Percentiles rank a stretch among this genome's conserved stretches.
These are phyloP conservation scores for Lophius americanus DNA, from an alignment of 2,797 vertebrate species.

Conservation along the genomic window DNA sequence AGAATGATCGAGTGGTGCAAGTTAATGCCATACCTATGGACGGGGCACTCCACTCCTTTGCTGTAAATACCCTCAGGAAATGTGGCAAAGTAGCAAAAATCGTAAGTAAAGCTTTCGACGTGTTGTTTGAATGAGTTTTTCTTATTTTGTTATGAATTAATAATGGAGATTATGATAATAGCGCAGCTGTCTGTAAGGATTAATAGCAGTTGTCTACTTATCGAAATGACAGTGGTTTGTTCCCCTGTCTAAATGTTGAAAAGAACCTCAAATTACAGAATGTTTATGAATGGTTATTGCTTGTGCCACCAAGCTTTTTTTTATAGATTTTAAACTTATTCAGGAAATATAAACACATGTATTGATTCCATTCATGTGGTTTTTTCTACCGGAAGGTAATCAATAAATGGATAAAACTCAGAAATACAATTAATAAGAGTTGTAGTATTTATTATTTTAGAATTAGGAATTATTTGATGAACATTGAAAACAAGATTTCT, in stretches of 20 bases:
- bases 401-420: not conserved
- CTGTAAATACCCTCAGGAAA: slow-evolving; percentile 94
- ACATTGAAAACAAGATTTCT: not conserved
- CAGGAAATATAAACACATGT: not conserved
- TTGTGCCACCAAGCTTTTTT: no score
- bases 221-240: no score
- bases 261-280: no score
- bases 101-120: slow-evolving; percentile 80
- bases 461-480: no score
- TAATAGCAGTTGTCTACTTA: no score
- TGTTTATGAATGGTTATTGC: no score
- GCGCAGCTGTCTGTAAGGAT: no score
- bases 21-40: slow-evolving; percentile 94
- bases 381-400: no score
- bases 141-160: not conserved
- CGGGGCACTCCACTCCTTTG: slow-evolving; percentile 90
- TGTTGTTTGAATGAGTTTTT: no score
- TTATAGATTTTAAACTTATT: not conserved
- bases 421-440: not conserved
- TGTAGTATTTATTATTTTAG: no score
- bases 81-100: slow-evolving; percentile 96
- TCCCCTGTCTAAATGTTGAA: no score
- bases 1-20: slow-evolving; percentile 92
- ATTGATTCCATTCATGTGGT: not conserved
- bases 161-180: not conserved